A percentile compares a stretch with the other conserved stretches of the same genome.
Evolutionary conservation across 2,113 vertebrate genomes (phyloP).

Genomic region (Brachyhypopomus occidentalis): DNA sequence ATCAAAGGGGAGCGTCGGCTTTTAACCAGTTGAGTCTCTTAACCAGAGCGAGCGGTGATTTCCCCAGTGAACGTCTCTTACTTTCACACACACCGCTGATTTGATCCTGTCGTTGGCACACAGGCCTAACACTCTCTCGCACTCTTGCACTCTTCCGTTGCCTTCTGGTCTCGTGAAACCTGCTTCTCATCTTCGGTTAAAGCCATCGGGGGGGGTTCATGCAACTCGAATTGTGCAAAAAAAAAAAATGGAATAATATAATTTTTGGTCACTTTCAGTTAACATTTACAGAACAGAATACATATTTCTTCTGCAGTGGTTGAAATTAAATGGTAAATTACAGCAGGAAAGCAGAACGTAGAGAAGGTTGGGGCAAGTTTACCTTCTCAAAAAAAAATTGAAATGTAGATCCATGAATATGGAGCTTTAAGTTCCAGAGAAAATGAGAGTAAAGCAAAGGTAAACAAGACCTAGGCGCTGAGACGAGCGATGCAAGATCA

Average conservation of each 20-base stretch:
- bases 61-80: constrained; percentile 9
- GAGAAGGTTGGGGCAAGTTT: too few relatives aligned
- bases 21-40: constrained; percentile 20
- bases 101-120: constrained; percentile 12
- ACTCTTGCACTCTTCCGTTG: not conserved
- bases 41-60: constrained; percentile 31
- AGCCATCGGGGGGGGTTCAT: not conserved
- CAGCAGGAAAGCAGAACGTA: not conserved
- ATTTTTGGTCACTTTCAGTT: not conserved
- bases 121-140: not conserved
- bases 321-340: not conserved
- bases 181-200: not conserved
- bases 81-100: constrained; percentile 20
- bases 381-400: too few relatives aligned
- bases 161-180: not conserved
- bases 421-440: too few relatives aligned
- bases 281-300: not conserved
- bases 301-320: not conserved
- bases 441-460: too few relatives aligned
- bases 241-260: not conserved
- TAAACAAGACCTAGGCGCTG: too few relatives aligned
- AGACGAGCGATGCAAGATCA: too few relatives aligned
- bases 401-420: too few relatives aligned
- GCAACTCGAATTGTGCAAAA: not conserved
- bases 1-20: constrained; percentile 23